Percentiles rank a stretch among this genome's conserved stretches.
These are phyloP conservation scores for Cancer borealis DNA, from an alignment of 2,888 invertebrate species.

Conservation along the genomic window DNA sequence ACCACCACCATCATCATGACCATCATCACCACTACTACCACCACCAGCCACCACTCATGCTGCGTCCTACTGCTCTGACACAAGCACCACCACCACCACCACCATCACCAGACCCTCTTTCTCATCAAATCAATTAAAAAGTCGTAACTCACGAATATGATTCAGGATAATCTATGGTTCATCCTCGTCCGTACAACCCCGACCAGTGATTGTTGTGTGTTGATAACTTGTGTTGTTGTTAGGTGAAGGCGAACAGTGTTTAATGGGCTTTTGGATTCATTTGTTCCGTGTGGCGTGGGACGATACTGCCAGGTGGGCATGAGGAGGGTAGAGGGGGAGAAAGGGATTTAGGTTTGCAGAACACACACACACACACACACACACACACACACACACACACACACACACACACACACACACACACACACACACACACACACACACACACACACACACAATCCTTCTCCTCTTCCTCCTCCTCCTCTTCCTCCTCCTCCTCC, in stretches of 20 bases:
- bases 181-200: neutral
- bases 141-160: neutral
- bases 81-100: neutral
- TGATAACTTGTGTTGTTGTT: neutral
- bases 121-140: neutral
- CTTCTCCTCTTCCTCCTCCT: no score
- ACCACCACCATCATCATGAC: neutral
- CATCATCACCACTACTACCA: neutral
- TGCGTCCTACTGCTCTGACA: neutral
- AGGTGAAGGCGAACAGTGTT: no score
- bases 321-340: neutral
- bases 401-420: no score
- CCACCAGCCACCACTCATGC: neutral
- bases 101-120: neutral
- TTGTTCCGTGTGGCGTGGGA: neutral
- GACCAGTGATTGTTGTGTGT: neutral
- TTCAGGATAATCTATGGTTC: neutral
- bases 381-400: neutral
- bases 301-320: neutral
- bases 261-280: neutral
- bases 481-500: neutral
- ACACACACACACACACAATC: no score
- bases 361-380: neutral
- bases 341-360: no score
- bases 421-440: no score